Evolutionary conservation across 2,113 vertebrate species (phyloP), one percentile per base, ranked within the genome.

Genomic region (Marmota flaviventris): DNA sequence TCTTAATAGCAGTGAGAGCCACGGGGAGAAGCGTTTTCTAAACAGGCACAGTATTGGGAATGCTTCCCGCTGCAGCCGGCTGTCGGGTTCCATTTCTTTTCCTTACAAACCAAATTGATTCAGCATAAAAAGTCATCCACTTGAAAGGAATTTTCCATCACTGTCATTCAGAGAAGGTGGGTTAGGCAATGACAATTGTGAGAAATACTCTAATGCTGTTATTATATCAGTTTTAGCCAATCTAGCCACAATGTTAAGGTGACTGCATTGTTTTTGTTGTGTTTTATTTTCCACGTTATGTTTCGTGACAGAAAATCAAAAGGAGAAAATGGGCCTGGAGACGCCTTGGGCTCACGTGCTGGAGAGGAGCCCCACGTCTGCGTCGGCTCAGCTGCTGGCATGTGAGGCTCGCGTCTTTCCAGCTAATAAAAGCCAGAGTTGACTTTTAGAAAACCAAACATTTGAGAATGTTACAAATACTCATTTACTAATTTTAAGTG

Each of bases 61-160:
- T 4, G 85, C 89, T 65, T 69, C 72, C 83, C 24, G 61, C 67
- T 58, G 72, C 89, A 10, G 14, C 56, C 27, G 1, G 51, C 69
- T 72, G 81, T 89, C 39, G 0, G 79, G 11, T 87, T 34, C 27
- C 89, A 27, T 79, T 90, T 85, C 95, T 92, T 85, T 89, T n/a
- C 37, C 94, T 76, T 37, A 73, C 51, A 63, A 79, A 34, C 84
- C 94, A 72, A 73, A 86, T 25, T 32, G 69, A 86, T 73, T 85
- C 88, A 42, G 76, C 79, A 82, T 72, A 73, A 89, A 91, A 72
- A 95, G 81, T 61, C 89, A 78, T 67, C 94, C 70, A 24, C 39
- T 58, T 63, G 89, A 77, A 86, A 67, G 69, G 89, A 85, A 77
- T 86, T 76, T 83, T 61, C 92, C 92, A 67, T 94, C 95, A 86